Conservation (phyloP, 2,113 vertebrate species). For the Protobothrops flavoviridis region DNA sequence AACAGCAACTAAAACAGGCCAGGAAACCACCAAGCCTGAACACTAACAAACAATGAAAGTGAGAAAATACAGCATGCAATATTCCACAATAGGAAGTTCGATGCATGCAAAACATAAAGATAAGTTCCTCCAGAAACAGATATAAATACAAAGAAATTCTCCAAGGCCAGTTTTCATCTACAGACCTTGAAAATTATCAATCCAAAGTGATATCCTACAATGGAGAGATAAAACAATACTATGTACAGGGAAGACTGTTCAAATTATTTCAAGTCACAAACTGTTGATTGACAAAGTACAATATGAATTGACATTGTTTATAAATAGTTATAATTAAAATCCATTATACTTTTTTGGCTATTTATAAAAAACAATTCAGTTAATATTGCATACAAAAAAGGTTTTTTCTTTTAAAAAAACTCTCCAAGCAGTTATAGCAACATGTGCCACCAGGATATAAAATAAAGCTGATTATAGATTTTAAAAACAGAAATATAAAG, state of each 20-base stretch:
- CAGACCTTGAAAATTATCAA: not conserved
- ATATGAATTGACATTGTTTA: not conserved
- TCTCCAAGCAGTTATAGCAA: not conserved
- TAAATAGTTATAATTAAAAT: not conserved
- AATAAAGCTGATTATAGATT: not conserved
- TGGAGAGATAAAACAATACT: not conserved
- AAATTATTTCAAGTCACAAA: not conserved
- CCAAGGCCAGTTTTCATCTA: not conserved
- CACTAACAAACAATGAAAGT: accelerated
- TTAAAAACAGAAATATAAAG: not conserved
- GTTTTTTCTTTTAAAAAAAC: not conserved
- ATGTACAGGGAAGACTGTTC: not conserved
- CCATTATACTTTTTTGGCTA: not conserved
- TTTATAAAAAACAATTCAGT: not conserved
- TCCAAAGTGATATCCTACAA: not conserved
- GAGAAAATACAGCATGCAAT: not conserved
- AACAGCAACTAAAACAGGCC: conserved; percentile 20
- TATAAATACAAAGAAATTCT: not conserved
- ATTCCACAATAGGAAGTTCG: not conserved
- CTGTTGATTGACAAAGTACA: not conserved
- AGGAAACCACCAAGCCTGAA: not conserved
- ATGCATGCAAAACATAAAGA: not conserved
- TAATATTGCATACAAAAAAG: not conserved
- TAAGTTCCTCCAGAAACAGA: not conserved
- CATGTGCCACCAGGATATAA: not conserved